Conservation (phyloP, 2,888 invertebrate species). For the Sicus ferrugineus region DNA sequence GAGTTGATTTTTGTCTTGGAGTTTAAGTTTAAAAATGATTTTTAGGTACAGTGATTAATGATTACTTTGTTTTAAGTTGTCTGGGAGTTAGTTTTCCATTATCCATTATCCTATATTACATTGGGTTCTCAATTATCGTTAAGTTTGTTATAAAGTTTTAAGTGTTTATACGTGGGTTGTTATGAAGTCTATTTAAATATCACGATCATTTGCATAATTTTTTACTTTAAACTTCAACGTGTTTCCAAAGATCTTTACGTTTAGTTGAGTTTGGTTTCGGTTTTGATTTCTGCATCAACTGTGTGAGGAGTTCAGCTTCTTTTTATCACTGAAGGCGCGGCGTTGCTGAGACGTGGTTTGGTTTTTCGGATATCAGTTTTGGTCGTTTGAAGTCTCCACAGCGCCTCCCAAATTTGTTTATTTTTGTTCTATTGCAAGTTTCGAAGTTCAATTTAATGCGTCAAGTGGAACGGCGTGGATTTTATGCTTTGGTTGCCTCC, state of each 20-base stretch:
- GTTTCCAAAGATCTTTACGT: not conserved
- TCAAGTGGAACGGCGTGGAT: constrained; percentile 22
- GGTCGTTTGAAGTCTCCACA: not conserved
- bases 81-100: constrained; percentile 30
- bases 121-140: constrained; percentile 34
- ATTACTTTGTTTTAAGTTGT: constrained; percentile 19
- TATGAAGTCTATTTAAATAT: constrained; percentile 41
- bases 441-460: constrained; percentile 19
- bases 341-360: not conserved
- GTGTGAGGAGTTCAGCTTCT: not conserved
- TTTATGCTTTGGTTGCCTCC: not conserved
- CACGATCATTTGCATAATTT: constrained; percentile 24
- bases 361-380: not conserved
- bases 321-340: not conserved
- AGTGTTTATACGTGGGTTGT: constrained; percentile 34
- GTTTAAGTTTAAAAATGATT: constrained; percentile 2
- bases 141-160: constrained; percentile 44
- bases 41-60: constrained; percentile 23
- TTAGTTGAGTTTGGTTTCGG: constrained; percentile 6
- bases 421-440: constrained; percentile 18
- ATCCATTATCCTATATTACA: not conserved
- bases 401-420: not conserved
- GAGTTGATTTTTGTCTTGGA: not conserved
- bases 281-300: not conserved
- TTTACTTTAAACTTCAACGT: constrained; percentile 31